A percentile compares a stretch with the other conserved stretches of the same genome.
Evolutionary conservation across 2,113 vertebrate genomes (phyloP).

Genomic region (Epinephelus moara): DNA sequence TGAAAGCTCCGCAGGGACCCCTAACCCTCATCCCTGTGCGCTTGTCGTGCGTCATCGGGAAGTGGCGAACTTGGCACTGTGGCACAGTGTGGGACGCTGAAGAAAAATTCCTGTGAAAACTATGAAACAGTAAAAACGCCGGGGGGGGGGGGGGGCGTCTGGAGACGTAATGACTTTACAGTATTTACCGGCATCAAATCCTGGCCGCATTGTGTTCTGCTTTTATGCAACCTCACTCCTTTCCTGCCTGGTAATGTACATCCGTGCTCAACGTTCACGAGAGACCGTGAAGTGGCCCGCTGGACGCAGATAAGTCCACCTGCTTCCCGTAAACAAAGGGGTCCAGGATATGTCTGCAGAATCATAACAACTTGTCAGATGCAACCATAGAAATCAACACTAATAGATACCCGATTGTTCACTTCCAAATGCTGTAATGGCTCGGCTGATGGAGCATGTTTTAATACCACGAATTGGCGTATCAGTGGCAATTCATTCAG

Average conservation of each 20-base stretch:
- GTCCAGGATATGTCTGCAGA: slow-evolving; percentile 49
- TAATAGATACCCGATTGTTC: background rate
- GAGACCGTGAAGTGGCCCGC: slow-evolving; percentile 12
- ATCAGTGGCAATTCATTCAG: slow-evolving; percentile 56
- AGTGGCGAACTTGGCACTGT: slow-evolving; percentile 50
- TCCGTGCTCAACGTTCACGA: slow-evolving; percentile 46
- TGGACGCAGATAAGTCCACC: slow-evolving; percentile 59
- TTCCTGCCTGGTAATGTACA: slow-evolving; percentile 68
- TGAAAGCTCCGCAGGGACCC: slow-evolving; percentile 45
- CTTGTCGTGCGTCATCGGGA: slow-evolving; percentile 72
- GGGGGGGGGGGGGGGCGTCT: background rate
- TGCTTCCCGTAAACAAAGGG: slow-evolving; percentile 52
- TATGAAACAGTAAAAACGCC: background rate
- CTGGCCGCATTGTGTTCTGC: slow-evolving; percentile 62
- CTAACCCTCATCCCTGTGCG: slow-evolving; percentile 20
- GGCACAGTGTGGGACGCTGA: slow-evolving; percentile 24
- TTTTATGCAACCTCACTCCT: slow-evolving; percentile 31
- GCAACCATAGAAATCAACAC: slow-evolving; percentile 40
- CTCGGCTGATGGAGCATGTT: slow-evolving; percentile 36
- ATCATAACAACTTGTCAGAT: slow-evolving; percentile 23
- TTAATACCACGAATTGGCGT: slow-evolving; percentile 22
- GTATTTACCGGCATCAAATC: slow-evolving; percentile 32
- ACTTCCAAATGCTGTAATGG: background rate
- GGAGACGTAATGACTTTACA: slow-evolving; percentile 43
- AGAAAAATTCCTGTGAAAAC: slow-evolving; percentile 23